Base-by-base conservation (phyloP, 2,888 invertebrate genomes). In the Parnassius apollo region DNA sequence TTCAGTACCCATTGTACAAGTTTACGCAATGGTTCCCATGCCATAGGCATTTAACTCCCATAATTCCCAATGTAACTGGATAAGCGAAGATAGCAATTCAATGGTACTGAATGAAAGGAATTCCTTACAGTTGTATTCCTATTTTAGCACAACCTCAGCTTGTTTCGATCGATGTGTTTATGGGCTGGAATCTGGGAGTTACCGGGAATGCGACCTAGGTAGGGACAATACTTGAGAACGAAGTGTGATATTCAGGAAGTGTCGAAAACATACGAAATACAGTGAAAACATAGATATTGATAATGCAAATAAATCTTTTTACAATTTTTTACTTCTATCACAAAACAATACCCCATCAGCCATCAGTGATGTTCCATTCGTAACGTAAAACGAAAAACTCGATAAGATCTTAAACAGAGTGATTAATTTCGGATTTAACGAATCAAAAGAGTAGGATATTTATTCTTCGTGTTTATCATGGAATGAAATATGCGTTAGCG, bases 111-210 rank as follows among this genome's bases (percentile, higher is more conserved):
- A 81, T 80, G 77, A 76, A 69, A 69, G 69, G 72, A 74, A 82
- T 80, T 82, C 77, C 77, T 74, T 74, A 75, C 76, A 75, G 76
- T 76, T 75, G 73, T 71, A 75, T 75, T 72, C 69, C 74, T 75
- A 76, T 76, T 82, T 74, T 68, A 74, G 75, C 71, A 64, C 53
- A 59, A 64, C 53, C 54, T 51, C 60, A 51, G 62, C 58, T 55
- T 57, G 57, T 64, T 66, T 61, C 44, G 50, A 50, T 56, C 56
- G 67, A 68, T 66, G 64, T 67, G 64, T 65, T 69, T 68, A 68
- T 66, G 63, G 57, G 57, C 42, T 42, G 46, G 55, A 10, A 44
- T 48, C 10, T 44, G 42, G n/a, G 11, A 12, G 59, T 55, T 18
- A 52, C 8, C n/a, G 10, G 55, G 18, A 53, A 60, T 51, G 42